Base-by-base conservation (phyloP, 2,888 invertebrate species). In the Meiosimyza platycephala region DNA sequence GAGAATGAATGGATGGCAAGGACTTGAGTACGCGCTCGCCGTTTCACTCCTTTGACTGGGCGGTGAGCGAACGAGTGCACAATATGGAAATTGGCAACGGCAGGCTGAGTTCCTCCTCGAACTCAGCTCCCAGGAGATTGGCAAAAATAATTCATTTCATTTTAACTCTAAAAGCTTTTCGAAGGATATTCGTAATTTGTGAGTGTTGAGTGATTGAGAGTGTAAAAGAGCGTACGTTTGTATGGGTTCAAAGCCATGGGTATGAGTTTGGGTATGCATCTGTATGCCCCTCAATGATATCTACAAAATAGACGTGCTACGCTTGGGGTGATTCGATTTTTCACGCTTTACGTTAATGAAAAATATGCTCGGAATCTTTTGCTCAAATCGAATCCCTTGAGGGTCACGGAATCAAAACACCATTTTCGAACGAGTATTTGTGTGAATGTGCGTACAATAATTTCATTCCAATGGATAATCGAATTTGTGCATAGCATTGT, bases 401-500 rank as follows among this genome's bases (percentile, higher is more conserved):
- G 70, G 54, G 70, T 55, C 54, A 40, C 16, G 70, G 54, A 70
- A 63, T 70, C 70, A 54, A 62, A 70, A 63, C 70, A 70, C 63
- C 70, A 63, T 70, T 63, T 62, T 54, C 9, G 9, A 7, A 40
- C 9, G 40, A 40, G 40, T 40, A 2, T 5, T 40, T 6, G 40
- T 40, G 40, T 40, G 40, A 9, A 9, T 40, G 28, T 28, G 28
- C 28, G 4, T 4, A 28, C 1, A 9, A 40, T 70, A 70, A 70
- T 54, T 52, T 63, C 62, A 70, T 70, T 70, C 70, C 70, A 54
- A 63, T 54, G 70, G 70, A 52, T 70, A 70, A 70, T 70, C 70
- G 70, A 70, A 70, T 70, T 62, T 52, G 15, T 13, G 47, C 70
- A 40, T 7, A 9, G 47, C 70, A 50, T 69, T 62, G 16, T 62